These are phyloP conservation scores for Festucalex cinctus DNA, from an alignment of 2,113 vertebrate species.

Conservation along the genomic window DNA sequence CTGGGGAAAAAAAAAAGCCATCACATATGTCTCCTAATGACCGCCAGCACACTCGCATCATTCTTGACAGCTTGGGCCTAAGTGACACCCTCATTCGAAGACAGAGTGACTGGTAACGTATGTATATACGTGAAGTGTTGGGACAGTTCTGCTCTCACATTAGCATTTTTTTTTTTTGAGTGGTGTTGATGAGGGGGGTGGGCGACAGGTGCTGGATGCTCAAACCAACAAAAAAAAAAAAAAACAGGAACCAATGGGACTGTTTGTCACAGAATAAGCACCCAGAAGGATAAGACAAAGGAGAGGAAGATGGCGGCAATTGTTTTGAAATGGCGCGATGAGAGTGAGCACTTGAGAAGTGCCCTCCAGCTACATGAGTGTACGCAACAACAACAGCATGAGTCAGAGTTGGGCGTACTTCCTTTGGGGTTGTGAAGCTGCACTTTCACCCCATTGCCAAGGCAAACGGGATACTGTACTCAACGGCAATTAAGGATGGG, in stretches of 20 bases:
- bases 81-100: slow-evolving; percentile 58
- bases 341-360: slow-evolving; percentile 46
- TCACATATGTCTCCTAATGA: slow-evolving; percentile 63
- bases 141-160: slow-evolving; percentile 45
- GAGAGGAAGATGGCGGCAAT: slow-evolving; percentile 57
- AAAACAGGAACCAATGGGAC: slow-evolving; percentile 14
- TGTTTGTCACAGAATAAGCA: slow-evolving; percentile 18
- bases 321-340: slow-evolving; percentile 44
- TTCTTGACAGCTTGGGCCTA: slow-evolving; percentile 47
- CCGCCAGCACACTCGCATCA: slow-evolving; percentile 59
- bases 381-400: slow-evolving; percentile 23
- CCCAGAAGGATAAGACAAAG: slow-evolving; percentile 47
- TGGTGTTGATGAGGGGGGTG: background rate
- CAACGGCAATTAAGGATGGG: background rate
- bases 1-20: slow-evolving; percentile 3
- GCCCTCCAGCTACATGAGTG: slow-evolving; percentile 55
- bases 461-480: background rate
- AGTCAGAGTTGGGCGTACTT: slow-evolving; percentile 43
- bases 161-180: slow-evolving; percentile 25
- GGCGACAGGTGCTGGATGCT: slow-evolving; percentile 50
- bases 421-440: slow-evolving; percentile 39
- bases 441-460: slow-evolving; percentile 20
- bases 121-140: slow-evolving; percentile 51
- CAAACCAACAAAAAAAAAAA: background rate
- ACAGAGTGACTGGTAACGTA: slow-evolving; percentile 62